Evolutionary conservation across 2,113 vertebrate genomes (phyloP), one percentile per base, ranked within the genome.

Genomic region (Progne subis): DNA sequence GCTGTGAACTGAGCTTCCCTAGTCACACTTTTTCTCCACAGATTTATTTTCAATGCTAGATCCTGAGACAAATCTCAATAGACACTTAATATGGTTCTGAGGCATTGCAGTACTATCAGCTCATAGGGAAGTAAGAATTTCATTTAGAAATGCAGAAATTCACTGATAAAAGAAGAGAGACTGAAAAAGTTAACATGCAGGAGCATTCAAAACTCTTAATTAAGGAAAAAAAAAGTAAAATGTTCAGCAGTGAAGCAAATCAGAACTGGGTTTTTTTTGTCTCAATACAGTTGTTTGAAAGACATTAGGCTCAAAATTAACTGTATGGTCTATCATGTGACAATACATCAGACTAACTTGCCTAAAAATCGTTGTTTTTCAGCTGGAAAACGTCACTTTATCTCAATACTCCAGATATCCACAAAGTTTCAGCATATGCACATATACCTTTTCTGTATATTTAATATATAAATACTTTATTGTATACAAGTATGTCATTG

Each of bases 371-470:
- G 65, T 75, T 18, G 1, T 2, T 31, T 74, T 76, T 29, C 80
- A 82, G 67, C 56, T 65, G 72, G 82, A 92, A 95, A 86, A 43
- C 2, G 4, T 87, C 67, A 78, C 20, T 68, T 92, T 67, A 67
- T 61, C 82, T 81, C 50, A 75, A 24, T 26, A 63, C 17, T 67
- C 75, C 91, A 94, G 92, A 96, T 72, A 86, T 60, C 53, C 37
- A n/a, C 57, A 70, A 87, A 94, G 79, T 87, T 94, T 81, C 86
- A 92, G 65, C 52, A 65, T 47, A 50, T 32, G 37, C 25, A 77
- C 39, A 69, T 75, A 93, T 68, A 95, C 90, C 83, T 92, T 94
- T 95, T n/a, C 56, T 90, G 69, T 84, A n/a, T 91, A 95, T 74
- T 91, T 81, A 57, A 78, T 57, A 67, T 6, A 85, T 37, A 56